Conservation (phyloP, 2,797 vertebrate species). For the Clarias pachynema region DNA sequence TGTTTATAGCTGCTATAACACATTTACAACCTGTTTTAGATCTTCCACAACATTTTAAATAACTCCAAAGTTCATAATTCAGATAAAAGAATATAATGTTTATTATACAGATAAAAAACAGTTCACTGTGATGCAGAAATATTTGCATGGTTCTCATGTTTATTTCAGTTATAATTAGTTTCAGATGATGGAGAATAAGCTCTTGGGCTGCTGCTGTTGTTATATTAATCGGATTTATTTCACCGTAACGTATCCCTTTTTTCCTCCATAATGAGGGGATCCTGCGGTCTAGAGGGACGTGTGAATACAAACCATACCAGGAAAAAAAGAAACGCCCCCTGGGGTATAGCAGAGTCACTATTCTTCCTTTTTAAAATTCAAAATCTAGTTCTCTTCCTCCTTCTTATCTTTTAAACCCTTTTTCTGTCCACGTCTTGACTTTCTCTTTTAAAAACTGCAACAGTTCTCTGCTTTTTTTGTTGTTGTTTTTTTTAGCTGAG, state of each 20-base stretch:
- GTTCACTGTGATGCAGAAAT: neutral
- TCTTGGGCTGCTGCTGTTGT: neutral
- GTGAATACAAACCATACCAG: neutral
- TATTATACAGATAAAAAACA: neutral
- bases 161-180: neutral
- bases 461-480: too few relatives aligned
- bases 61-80: neutral
- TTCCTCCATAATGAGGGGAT: neutral
- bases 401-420: neutral
- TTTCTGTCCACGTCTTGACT: neutral
- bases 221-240: neutral
- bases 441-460: too few relatives aligned
- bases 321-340: neutral
- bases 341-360: neutral
- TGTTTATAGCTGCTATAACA: neutral
- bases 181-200: neutral
- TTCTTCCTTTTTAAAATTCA: neutral
- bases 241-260: neutral
- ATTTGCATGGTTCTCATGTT: neutral
- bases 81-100: neutral
- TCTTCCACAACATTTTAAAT: neutral
- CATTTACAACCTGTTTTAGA: neutral
- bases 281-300: neutral
- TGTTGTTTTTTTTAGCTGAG: neutral
- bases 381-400: neutral